Evolutionary conservation across 2,888 invertebrate genomes (phyloP).

Genomic region (Ophion costatus): DNA sequence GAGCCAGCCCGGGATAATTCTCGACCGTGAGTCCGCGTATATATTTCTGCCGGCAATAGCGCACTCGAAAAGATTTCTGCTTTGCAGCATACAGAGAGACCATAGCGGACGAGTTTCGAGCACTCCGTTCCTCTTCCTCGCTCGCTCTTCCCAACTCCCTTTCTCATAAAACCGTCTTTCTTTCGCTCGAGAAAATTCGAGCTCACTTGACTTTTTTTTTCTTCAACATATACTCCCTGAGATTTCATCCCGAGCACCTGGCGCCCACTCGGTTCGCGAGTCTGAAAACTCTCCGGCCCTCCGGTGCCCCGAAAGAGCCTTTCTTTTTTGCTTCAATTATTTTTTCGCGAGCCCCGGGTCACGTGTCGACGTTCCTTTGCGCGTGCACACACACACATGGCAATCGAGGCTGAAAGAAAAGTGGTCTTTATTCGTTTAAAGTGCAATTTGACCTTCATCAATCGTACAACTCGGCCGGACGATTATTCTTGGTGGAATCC

Average conservation of each 20-base stretch:
- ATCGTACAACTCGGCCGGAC: too few species aligned
- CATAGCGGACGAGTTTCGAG: conserved; percentile 30
- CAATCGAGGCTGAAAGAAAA: too few species aligned
- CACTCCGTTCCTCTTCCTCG: conserved; percentile 15
- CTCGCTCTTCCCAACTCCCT: conserved; percentile 15
- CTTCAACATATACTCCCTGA: conserved; percentile 47
- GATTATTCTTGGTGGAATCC: too few species aligned
- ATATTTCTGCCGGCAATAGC: conserved; percentile 38
- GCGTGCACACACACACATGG: too few species aligned
- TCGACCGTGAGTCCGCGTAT: conserved; percentile 36
- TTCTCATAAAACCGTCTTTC: conserved; percentile 48
- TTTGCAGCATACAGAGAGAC: conserved; percentile 17
- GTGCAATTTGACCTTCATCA: too few species aligned
- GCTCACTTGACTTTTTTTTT: conserved; percentile 12
- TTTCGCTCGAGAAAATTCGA: conserved; percentile 57
- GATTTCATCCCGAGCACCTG: conserved; percentile 48
- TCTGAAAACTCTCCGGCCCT: conserved; percentile 43
- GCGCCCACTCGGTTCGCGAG: conserved; percentile 32
- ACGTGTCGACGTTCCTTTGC: not conserved
- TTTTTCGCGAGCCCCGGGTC: not conserved
- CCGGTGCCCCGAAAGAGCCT: conserved; percentile 23
- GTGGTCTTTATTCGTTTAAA: too few species aligned
- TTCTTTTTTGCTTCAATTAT: not conserved
- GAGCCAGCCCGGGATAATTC: conserved; percentile 65
- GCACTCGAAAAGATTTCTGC: conserved; percentile 46